Percentiles rank a stretch among this genome's conserved stretches.
Evolutionary conservation across 1,140 invertebrate species (phyloP).

Genomic region (Maniola jurtina): DNA sequence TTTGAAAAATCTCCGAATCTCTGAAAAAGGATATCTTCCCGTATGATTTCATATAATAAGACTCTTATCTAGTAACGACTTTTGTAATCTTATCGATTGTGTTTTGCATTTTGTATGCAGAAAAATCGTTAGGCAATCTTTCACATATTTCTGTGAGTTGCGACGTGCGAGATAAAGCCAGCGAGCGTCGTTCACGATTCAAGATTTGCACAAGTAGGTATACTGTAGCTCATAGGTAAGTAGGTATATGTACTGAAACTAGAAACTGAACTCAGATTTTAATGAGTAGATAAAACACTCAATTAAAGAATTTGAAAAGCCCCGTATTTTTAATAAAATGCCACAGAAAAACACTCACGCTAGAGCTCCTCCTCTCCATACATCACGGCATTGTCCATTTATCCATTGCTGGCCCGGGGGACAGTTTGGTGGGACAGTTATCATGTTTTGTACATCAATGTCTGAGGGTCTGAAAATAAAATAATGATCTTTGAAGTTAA

Average conservation of each 20-base stretch:
- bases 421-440: conserved; percentile 48
- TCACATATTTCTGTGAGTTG: too few relatives aligned
- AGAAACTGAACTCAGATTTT: too few relatives aligned
- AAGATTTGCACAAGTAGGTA: too few relatives aligned
- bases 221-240: too few relatives aligned
- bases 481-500: neutral
- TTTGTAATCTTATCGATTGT: neutral
- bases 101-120: too few relatives aligned
- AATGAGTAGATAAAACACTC: neutral
- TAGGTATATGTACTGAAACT: too few relatives aligned
- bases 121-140: too few relatives aligned
- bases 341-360: conserved; percentile 15
- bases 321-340: neutral
- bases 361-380: conserved; percentile 37
- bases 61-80: neutral
- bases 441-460: conserved; percentile 9
- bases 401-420: conserved; percentile 39
- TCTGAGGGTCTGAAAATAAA: conserved; percentile 19
- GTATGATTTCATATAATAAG: neutral
- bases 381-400: conserved; percentile 49
- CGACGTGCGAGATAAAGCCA: too few relatives aligned
- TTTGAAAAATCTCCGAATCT: conserved; percentile 15
- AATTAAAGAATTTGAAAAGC: conserved; percentile 1
- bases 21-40: conserved; percentile 14
- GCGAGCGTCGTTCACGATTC: too few relatives aligned